Percentiles rank a stretch among this genome's conserved stretches.
Evolutionary conservation across 1,140 invertebrate species (phyloP).

Genomic region (Drosophila cardini): DNA sequence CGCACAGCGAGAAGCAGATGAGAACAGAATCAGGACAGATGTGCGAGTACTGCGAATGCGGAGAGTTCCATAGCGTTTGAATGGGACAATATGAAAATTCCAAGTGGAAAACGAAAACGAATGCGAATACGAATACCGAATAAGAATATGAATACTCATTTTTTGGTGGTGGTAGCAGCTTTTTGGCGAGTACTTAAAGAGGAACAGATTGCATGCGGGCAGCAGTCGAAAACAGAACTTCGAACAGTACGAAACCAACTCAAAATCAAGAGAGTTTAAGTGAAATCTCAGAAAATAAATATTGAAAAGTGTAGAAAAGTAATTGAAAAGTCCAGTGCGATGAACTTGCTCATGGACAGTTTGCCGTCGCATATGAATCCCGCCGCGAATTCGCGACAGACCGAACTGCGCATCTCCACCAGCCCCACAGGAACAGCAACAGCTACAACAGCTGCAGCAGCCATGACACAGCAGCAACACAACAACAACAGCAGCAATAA

Average conservation of each 20-base stretch:
- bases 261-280: not conserved
- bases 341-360: slow-evolving; percentile 84
- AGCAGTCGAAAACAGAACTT: slow-evolving; percentile 80
- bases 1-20: slow-evolving; percentile 58
- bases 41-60: slow-evolving; percentile 74
- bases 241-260: slow-evolving; percentile 54
- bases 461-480: slow-evolving; percentile 56
- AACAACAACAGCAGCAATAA: slow-evolving; percentile 36
- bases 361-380: slow-evolving; percentile 64
- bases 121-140: not conserved
- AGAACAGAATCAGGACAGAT: slow-evolving; percentile 82
- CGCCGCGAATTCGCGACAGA: slow-evolving; percentile 48
- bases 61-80: slow-evolving; percentile 67
- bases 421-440: slow-evolving; percentile 52
- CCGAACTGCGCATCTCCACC: slow-evolving; percentile 71
- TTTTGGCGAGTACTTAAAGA: slow-evolving; percentile 76
- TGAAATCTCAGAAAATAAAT: no score
- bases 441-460: slow-evolving; percentile 50
- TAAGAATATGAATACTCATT: slow-evolving; percentile 5
- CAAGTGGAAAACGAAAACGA: not conserved
- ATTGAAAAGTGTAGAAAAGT: slow-evolving; percentile 18
- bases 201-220: slow-evolving; percentile 82
- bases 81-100: slow-evolving; percentile 42
- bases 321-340: slow-evolving; percentile 33
- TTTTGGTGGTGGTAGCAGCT: slow-evolving; percentile 50